Conservation (phyloP, 2,797 vertebrate species). For the Diglossa cyanea region DNA sequence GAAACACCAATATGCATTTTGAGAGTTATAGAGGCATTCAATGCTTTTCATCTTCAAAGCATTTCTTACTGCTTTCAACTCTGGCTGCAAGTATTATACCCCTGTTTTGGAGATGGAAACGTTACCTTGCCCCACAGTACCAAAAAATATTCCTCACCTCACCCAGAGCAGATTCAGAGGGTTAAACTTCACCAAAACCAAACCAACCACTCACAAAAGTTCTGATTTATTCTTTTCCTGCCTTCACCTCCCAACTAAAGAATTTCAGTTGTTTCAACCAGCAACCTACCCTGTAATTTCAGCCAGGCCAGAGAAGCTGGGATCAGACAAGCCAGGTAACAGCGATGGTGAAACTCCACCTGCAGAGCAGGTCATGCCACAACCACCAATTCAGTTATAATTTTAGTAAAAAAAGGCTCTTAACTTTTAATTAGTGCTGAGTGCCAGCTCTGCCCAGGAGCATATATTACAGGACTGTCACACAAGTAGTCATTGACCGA, state of each 20-base stretch:
- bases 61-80: constrained; percentile 33
- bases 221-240: background rate
- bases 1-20: background rate
- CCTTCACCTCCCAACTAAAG: background rate
- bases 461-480: background rate
- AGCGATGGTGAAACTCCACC: background rate
- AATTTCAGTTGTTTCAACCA: background rate
- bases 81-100: background rate
- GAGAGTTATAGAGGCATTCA: background rate
- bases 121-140: background rate
- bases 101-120: background rate
- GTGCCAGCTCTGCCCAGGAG: background rate
- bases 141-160: background rate
- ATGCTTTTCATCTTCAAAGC: constrained; percentile 60
- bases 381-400: background rate
- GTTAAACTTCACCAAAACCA: background rate
- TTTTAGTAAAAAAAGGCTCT: background rate
- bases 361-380: background rate
- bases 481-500: background rate
- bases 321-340: background rate
- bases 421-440: background rate
- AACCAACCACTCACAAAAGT: background rate
- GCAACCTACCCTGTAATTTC: background rate
- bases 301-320: background rate
- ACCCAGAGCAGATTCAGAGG: background rate